These are phyloP conservation scores for Myrmecobius fasciatus DNA, from an alignment of 2,113 vertebrate genomes.

Conservation along the genomic window DNA sequence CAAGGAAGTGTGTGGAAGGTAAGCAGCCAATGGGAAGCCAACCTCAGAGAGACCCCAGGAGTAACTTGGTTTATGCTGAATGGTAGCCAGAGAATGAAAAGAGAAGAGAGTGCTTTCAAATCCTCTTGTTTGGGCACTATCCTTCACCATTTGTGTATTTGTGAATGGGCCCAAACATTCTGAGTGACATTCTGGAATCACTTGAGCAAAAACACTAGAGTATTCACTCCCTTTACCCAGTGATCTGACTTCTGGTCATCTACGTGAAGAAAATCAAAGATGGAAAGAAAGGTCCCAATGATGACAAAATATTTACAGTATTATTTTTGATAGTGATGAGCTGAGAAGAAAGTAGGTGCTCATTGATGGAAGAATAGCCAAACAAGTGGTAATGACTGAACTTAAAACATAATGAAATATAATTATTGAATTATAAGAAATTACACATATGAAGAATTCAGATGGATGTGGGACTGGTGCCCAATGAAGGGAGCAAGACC, in stretches of 20 bases:
- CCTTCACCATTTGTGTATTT: background rate
- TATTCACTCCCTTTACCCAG: background rate
- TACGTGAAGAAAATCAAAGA: background rate
- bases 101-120: background rate
- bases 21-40: slow-evolving; percentile 70
- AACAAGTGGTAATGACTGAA: background rate
- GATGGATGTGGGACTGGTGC: background rate
- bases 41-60: slow-evolving; percentile 72
- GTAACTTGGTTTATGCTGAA: slow-evolving; percentile 51
- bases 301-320: background rate
- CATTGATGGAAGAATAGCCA: background rate
- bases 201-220: background rate
- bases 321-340: background rate
- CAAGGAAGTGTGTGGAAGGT: slow-evolving; percentile 74
- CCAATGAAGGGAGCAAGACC: background rate
- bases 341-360: background rate
- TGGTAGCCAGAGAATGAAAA: slow-evolving; percentile 10
- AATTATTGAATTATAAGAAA: background rate
- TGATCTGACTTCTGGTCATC: background rate
- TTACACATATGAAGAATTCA: background rate
- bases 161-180: background rate
- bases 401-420: background rate
- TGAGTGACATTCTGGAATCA: background rate
- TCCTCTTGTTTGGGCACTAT: background rate
- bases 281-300: background rate